Conservation (phyloP, 2,888 invertebrate genomes). For the Nycteola revayana region DNA sequence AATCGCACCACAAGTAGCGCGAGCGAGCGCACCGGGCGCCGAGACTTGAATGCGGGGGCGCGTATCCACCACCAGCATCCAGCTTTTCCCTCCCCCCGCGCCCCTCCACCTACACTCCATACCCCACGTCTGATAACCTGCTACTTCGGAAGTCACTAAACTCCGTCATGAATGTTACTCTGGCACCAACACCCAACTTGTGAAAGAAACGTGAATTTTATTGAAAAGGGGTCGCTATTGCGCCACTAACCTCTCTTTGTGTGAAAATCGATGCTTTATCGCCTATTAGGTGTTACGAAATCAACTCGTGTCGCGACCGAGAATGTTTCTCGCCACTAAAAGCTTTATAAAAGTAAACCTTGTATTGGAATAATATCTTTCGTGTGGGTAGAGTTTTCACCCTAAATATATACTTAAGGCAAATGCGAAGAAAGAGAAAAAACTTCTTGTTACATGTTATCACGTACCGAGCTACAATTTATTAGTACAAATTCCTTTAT, state of each 20-base stretch:
- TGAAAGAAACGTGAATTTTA: conserved; percentile 75
- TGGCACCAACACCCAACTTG: conserved; percentile 63
- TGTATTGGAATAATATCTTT: conserved; percentile 6
- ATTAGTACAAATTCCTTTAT: neutral
- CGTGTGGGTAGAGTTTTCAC: neutral
- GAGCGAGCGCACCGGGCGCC: conserved; percentile 59
- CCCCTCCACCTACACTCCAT: conserved; percentile 39
- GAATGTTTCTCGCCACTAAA: conserved; percentile 37
- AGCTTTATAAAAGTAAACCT: conserved; percentile 40
- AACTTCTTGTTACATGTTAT: too few species aligned
- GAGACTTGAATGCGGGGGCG: conserved; percentile 73
- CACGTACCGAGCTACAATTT: too few species aligned
- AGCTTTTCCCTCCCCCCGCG: conserved; percentile 53
- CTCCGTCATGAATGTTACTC: conserved; percentile 74
- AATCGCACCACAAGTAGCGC: conserved; percentile 55
- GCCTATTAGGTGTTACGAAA: conserved; percentile 55
- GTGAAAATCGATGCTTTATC: conserved; percentile 62
- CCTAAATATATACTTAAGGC: too few species aligned
- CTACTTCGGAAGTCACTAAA: conserved; percentile 81
- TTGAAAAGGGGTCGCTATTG: conserved; percentile 67
- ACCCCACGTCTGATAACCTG: conserved; percentile 74
- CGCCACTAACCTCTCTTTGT: conserved; percentile 56
- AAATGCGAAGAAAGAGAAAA: too few species aligned
- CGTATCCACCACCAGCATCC: conserved; percentile 61
- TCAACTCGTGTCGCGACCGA: conserved; percentile 41